A percentile compares a stretch with the other conserved stretches of the same genome.
phyloP scores from a whole-genome alignment of 2,888 invertebrate genomes.

The Agrochola macilenta region DNA sequence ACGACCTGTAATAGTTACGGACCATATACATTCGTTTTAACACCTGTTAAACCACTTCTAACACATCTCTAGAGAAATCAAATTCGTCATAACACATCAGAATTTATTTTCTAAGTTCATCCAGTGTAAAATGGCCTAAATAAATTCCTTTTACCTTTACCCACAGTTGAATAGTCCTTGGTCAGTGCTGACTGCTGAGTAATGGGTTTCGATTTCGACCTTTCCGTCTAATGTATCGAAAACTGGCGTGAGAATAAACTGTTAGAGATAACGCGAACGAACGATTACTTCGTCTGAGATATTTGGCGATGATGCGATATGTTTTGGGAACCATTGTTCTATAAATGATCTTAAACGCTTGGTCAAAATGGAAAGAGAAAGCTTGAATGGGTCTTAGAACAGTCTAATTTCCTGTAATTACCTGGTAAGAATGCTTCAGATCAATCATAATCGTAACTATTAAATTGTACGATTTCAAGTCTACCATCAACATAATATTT shows the following conservation, averaged over 20 bases:
- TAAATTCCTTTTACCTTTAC: slow-evolving; percentile 40
- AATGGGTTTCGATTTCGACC: slow-evolving; percentile 54
- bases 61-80: slow-evolving; percentile 32
- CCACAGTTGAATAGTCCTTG: slow-evolving; percentile 31
- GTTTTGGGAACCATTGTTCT: slow-evolving; percentile 4
- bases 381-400: not conserved
- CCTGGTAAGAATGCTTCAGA: not conserved
- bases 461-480: not conserved
- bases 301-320: slow-evolving; percentile 10
- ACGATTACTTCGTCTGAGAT: slow-evolving; percentile 32
- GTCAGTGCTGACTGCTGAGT: slow-evolving; percentile 54
- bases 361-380: not conserved
- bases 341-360: not conserved
- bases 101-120: slow-evolving; percentile 27
- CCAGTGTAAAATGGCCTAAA: slow-evolving; percentile 25
- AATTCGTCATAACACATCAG: slow-evolving; percentile 19
- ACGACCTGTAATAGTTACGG: slow-evolving; percentile 44
- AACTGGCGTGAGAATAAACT: slow-evolving; percentile 52
- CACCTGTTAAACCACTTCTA: slow-evolving; percentile 38
- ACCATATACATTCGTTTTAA: slow-evolving; percentile 29
- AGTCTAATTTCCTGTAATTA: not conserved
- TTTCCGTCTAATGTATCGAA: slow-evolving; percentile 63
- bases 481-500: not conserved
- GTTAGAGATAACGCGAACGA: slow-evolving; percentile 53
- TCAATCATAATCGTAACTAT: not conserved